phyloP scores from a whole-genome alignment of 2,797 vertebrate genomes.

The Chloroceryle inda region DNA sequence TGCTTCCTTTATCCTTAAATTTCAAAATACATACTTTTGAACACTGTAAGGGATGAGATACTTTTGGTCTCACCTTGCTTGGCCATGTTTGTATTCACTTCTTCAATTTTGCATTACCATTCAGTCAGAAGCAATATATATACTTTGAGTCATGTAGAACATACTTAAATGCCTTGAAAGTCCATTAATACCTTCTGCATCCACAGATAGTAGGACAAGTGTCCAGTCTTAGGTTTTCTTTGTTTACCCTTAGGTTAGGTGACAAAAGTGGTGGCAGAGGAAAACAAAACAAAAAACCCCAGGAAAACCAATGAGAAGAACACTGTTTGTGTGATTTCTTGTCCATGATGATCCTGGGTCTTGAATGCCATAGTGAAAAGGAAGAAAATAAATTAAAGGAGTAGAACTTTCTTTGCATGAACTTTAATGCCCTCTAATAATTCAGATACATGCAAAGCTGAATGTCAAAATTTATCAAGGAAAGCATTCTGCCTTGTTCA shows the following conservation, averaged over 20 bases:
- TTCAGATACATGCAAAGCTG: neutral
- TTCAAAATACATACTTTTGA: neutral
- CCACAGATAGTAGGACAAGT: neutral
- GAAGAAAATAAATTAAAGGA: neutral
- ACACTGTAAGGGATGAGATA: neutral
- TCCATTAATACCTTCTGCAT: neutral
- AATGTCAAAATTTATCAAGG: neutral
- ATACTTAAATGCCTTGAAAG: neutral
- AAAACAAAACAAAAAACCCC: neutral
- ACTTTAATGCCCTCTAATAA: neutral
- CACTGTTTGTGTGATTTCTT: neutral
- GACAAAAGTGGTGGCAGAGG: neutral
- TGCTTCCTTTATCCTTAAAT: neutral
- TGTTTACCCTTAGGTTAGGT: neutral
- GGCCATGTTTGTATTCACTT: neutral
- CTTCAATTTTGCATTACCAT: neutral
- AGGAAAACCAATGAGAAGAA: neutral
- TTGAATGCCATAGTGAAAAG: neutral
- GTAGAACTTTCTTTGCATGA: neutral
- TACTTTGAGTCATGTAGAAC: neutral
- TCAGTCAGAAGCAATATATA: neutral
- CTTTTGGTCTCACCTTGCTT: neutral
- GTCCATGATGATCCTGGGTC: neutral
- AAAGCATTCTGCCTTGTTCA: neutral
- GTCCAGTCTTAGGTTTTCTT: neutral